Base-by-base conservation (phyloP, 1,140 invertebrate genomes). In the Pogonognathellus flavescens region DNA sequence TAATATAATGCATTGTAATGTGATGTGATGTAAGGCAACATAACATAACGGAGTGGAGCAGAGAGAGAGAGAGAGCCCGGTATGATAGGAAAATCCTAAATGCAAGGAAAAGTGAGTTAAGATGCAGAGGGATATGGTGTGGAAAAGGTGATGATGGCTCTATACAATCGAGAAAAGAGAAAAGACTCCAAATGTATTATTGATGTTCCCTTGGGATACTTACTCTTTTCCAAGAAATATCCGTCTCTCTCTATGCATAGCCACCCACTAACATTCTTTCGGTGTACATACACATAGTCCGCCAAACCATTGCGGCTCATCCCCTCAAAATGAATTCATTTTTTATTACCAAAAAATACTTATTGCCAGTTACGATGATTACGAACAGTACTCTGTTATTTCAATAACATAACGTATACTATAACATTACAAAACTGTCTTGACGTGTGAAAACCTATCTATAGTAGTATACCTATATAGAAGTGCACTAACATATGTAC, bases 111-210 rank as follows among this genome's bases (percentile, higher is more conserved):
- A n/a, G 41, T 9, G 8, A 50, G 66, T 76, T 14, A 50, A 49
- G 16, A 50, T 8, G 70, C 25, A 49, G 70, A 81, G 80, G 80
- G 20, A 53, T 83, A 83, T 83, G 82, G 60, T 62, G 22, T 83
- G 82, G 82, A 83, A 83, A 60, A 83, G 82, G 82, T 83, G 82
- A 83, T 83, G 82, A 83, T 62, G 82, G 18, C 52, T 82, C 52
- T 82, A 49, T 55, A 57, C 10, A 25, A 52, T n/a, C 18, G 25
- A 25, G 53, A 82, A 50, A 82, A 82, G 80, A 25, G 76, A 80
- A 80, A 70, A 41, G 18, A 22, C 25, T 57, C 49, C 41, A 50
- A 82, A 82, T 82, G 52, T 82, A 82, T 82, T 82, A 82, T 82
- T 55, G 80, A 82, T 82, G 80, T 57, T 59, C 80, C 80, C 41